Conservation (phyloP, 2,797 vertebrate genomes). For the Loris lydekkerianus region DNA sequence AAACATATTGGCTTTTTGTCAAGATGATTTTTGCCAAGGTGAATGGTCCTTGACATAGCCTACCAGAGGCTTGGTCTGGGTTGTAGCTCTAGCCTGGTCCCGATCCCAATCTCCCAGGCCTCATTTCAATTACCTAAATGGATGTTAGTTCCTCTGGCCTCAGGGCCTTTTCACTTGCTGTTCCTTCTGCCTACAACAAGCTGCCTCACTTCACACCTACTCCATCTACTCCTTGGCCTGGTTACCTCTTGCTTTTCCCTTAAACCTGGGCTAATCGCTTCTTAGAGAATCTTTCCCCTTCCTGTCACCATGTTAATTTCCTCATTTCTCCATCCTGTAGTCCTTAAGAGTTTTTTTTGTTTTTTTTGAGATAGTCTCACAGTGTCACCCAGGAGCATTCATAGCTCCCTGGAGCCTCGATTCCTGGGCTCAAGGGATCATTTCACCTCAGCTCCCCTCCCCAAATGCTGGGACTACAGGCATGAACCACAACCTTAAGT, state of each 20-base stretch:
- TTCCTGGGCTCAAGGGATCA: background rate
- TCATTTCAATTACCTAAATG: background rate
- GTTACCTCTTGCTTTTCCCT: conserved; percentile 12
- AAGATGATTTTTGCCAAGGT: background rate
- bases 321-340: background rate
- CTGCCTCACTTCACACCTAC: background rate
- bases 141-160: background rate
- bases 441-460: background rate
- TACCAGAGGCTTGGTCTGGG: background rate
- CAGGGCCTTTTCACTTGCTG: background rate
- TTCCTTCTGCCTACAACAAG: background rate
- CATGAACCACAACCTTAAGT: background rate
- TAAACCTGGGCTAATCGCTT: conserved; percentile 23
- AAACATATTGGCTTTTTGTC: background rate
- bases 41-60: background rate
- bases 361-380: background rate
- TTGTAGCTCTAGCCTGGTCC: background rate
- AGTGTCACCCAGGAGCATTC: background rate
- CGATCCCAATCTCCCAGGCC: background rate
- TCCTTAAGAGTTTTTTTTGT: background rate
- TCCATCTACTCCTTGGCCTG: background rate
- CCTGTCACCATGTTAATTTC: background rate
- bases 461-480: background rate
- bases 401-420: background rate
- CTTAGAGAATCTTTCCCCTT: background rate